Evolutionary conservation across 2,113 vertebrate genomes (phyloP).

Genomic region (Corythornis vintsioides): DNA sequence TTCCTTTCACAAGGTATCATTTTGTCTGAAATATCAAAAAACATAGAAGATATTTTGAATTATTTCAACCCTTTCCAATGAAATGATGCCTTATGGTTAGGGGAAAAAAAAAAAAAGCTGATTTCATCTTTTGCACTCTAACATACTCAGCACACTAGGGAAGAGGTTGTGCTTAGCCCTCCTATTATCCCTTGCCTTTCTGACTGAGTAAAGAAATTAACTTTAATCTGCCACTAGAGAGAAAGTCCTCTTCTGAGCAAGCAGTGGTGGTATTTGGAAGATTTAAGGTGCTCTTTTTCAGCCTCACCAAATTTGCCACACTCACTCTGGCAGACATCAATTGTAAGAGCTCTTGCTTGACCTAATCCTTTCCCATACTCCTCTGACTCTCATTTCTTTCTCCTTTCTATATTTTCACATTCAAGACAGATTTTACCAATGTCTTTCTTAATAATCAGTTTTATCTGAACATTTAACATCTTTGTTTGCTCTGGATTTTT

Average conservation of each 20-base stretch:
- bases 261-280: neutral
- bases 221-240: neutral
- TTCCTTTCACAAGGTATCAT: neutral
- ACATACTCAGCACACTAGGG: neutral
- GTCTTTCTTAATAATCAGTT: neutral
- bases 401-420: neutral
- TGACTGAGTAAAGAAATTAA: neutral
- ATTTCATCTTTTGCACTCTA: neutral
- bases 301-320: neutral
- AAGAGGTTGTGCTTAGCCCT: neutral
- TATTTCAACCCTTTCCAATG: neutral
- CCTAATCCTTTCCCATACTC: neutral
- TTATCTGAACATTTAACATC: neutral
- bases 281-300: constrained; percentile 1
- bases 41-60: neutral
- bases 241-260: neutral
- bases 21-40: constrained; percentile 2
- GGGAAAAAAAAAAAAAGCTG: neutral
- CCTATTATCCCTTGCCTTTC: neutral
- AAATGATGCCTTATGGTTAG: neutral
- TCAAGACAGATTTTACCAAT: neutral
- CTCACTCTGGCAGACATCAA: neutral
- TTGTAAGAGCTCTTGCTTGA: neutral
- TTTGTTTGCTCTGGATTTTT: neutral
- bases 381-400: neutral